Evolutionary conservation across 2,888 invertebrate species (phyloP), one percentile per base, ranked within the genome.

Genomic region (Syritta pipiens): DNA sequence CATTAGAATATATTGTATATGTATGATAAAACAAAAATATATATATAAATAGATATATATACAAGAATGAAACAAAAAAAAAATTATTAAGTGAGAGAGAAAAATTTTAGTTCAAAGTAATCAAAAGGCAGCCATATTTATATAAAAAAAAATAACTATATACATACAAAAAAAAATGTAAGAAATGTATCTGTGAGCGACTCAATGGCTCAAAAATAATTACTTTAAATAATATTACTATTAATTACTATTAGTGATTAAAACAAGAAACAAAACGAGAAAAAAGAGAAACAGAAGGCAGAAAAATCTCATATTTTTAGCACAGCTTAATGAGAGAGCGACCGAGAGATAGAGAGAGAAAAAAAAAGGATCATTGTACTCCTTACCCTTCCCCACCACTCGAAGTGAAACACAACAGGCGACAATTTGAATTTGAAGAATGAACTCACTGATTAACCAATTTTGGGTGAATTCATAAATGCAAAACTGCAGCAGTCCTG

Each of bases 111-210:
- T 79, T 79, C 79, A 79, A 79, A 79, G 74, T 79, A 68, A 79
- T 79, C 72, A 74, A 79, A 79, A 79, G 79, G 79, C 79, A 79
- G 79, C 79, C 79, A 79, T 79, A 79, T 79, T 79, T 79, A 79
- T 79, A 79, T 79, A 79, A 76, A n/a, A n/a, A n/a, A n/a, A n/a
- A n/a, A 63, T 37, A 55, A 65, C 59, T 71, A 67, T 72, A 71
- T 62, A 79, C 53, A 79, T 22, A 79, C 51, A 72, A 77, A 57
- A 44, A 57, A 2, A 22, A 24, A 24, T n/a, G 9, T 22, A 22
- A 48, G 30, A 59, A 26, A 71, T 57, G 55, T 62, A 74, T 68
- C 77, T 77, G 65, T 71, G 71, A 71, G 74, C 72, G 55, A 62
- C 62, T 68, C 72, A 68, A 79, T 46, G 74, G 79, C 79, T 79